phyloP scores from a whole-genome alignment of 2,888 invertebrate species.

The Scaptomyza tumidula region DNA sequence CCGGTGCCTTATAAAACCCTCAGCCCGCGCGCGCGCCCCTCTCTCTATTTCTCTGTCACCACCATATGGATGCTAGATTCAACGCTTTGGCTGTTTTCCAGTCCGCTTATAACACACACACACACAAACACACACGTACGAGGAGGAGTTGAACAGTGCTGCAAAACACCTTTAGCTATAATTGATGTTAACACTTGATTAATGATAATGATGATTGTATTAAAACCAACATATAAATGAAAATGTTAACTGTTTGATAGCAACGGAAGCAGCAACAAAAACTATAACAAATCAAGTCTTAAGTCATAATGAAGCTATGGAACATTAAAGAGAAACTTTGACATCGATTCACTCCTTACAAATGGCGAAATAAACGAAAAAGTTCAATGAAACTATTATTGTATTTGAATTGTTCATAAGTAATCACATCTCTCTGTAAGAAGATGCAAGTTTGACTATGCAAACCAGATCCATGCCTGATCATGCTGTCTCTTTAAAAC shows the following conservation, averaged over 20 bases:
- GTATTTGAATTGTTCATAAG: neutral
- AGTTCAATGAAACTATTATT: conserved; percentile 7
- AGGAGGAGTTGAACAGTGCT: conserved; percentile 34
- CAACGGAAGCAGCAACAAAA: conserved; percentile 9
- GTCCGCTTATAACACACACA: conserved; percentile 8
- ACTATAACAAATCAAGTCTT: conserved; percentile 23
- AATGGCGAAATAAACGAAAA: conserved; percentile 50
- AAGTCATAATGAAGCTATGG: conserved; percentile 15
- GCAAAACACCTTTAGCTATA: conserved; percentile 50
- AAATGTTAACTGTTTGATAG: conserved; percentile 17
- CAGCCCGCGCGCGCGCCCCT: neutral
- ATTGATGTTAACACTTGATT: conserved; percentile 55
- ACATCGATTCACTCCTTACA: conserved; percentile 32
- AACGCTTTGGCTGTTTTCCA: conserved; percentile 6
- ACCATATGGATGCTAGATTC: conserved; percentile 9
- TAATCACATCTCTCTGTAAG: neutral
- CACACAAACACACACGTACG: conserved; percentile 2
- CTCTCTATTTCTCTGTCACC: neutral
- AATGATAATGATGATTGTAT: conserved; percentile 23
- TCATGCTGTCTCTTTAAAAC: neutral
- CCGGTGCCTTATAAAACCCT: conserved; percentile 57
- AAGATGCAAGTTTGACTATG: neutral
- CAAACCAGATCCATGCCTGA: neutral
- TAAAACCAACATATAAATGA: conserved; percentile 13
- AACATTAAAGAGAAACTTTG: conserved; percentile 16